Percentiles rank a stretch among this genome's conserved stretches.
Conservation (phyloP, 2,888 invertebrate genomes). For the Sisyra terminalis region DNA sequence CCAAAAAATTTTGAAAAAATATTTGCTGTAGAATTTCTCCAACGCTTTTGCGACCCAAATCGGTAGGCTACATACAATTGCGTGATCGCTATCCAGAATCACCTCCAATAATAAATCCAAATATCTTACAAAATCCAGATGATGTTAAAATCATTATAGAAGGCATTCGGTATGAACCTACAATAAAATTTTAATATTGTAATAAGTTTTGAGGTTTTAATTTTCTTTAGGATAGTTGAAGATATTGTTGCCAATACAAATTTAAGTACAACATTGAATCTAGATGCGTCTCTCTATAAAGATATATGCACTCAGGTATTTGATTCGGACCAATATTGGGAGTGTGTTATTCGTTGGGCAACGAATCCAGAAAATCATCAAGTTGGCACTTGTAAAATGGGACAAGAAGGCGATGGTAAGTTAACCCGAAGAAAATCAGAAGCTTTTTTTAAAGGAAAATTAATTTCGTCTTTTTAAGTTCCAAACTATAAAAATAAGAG, state of each 20-base stretch:
- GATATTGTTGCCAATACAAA: too few relatives aligned
- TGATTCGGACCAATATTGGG: slow-evolving; percentile 10
- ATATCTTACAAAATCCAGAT: slow-evolving; percentile 5
- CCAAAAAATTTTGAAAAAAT: too few relatives aligned
- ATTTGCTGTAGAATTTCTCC: slow-evolving; percentile 12
- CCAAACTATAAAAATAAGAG: too few relatives aligned
- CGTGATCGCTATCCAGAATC: slow-evolving; percentile 7
- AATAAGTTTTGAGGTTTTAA: too few relatives aligned
- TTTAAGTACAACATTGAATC: too few relatives aligned
- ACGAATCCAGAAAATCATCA: slow-evolving; percentile 13
- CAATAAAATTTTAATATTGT: too few relatives aligned
- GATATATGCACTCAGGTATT: too few relatives aligned
- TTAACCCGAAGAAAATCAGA: not conserved
- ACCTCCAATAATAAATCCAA: slow-evolving; percentile 9
- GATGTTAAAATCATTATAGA: slow-evolving; percentile 9
- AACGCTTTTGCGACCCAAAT: slow-evolving; percentile 11
- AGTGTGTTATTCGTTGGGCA: slow-evolving; percentile 9
- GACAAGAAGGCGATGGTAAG: slow-evolving; percentile 10
- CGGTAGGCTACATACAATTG: slow-evolving; percentile 9
- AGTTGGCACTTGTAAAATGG: slow-evolving; percentile 11
- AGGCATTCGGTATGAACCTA: slow-evolving; percentile 10
- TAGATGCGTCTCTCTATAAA: too few relatives aligned
- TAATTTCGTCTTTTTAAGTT: too few relatives aligned
- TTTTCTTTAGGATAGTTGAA: too few relatives aligned
- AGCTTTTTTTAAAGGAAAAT: too few relatives aligned